A percentile compares a stretch with the other conserved stretches of the same genome.
Conservation (phyloP, 2,113 vertebrate genomes). For the Hemicordylus capensis region DNA sequence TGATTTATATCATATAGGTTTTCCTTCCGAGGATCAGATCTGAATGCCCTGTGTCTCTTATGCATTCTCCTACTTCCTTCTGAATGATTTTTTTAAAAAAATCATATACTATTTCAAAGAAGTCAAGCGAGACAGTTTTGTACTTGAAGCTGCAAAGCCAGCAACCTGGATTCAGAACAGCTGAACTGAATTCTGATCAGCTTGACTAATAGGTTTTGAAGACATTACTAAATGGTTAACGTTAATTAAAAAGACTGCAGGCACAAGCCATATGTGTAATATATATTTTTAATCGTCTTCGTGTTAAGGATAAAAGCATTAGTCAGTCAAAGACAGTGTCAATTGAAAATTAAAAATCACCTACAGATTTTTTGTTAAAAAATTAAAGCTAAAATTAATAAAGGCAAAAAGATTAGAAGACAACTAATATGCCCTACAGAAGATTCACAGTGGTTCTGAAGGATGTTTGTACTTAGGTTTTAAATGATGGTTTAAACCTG, state of each 20-base stretch:
- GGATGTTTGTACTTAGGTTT: neutral
- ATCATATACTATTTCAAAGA: neutral
- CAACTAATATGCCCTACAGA: conserved; percentile 19
- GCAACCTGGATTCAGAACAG: neutral
- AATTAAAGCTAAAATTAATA: conserved; percentile 2
- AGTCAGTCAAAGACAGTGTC: neutral
- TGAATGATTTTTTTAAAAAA: neutral
- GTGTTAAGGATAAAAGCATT: conserved; percentile 20
- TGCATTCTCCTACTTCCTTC: neutral
- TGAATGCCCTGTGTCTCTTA: too few relatives aligned
- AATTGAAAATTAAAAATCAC: conserved; percentile 21
- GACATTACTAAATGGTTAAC: conserved; percentile 6
- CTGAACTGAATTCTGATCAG: neutral
- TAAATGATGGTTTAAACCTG: neutral
- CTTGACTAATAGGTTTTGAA: neutral
- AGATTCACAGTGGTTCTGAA: conserved; percentile 8
- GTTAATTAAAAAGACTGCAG: conserved; percentile 14
- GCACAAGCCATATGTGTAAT: conserved; percentile 6
- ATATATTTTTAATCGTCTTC: conserved; percentile 16
- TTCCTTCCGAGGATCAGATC: neutral
- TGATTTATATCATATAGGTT: neutral
- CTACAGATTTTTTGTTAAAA: neutral
- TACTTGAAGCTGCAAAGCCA: neutral
- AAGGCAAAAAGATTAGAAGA: conserved; percentile 9
- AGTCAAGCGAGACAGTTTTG: neutral